Base-by-base conservation (phyloP, 2,797 vertebrate species). In the Halcyon smyrnensis region DNA sequence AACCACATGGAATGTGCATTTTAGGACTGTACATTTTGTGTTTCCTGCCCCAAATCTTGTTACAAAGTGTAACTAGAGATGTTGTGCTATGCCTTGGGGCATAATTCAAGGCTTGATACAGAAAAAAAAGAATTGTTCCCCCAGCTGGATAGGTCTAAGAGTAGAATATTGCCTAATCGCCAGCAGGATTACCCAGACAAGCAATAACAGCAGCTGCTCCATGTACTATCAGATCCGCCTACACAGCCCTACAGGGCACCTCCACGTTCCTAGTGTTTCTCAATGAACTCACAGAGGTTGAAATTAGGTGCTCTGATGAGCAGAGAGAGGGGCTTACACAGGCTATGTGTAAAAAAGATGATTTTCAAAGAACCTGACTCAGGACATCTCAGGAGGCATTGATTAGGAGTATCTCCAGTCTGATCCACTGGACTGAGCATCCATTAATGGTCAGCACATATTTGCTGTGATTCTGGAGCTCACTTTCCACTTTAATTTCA, bases 381-480 rank as follows among this genome's bases (percentile, higher is more conserved):
- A 19, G 54, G 34, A 32, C 20, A 17, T 51, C 24, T 79, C 30
- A 12, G 50, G 46, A 76, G 64, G 32, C 15, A 75, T 86, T 91
- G 8, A 11, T 28, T 20, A 37, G 69, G 67, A 60, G 12, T 34
- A 57, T 57, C 51, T 92, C 41, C 34, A 80, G 23, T 45, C 36
- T 68, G 56, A 78, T 54, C 27, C 43, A 62, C 34, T 46, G 41
- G 56, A 64, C 18, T 75, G 45, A 86, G 24, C 65, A 37, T 21
- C 54, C 30, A 24, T 45, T 77, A 53, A 70, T 27, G 30, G 46
- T 78, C 77, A 87, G 68, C 65, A 83, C 9, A 15, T 67, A 15
- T 67, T 67, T 76, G 30, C 19, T 87, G 30, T 73, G 46, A 74
- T 65, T 82, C 75, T 88, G 76, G n/a, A 86, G 15, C 74, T 84